These are phyloP conservation scores for Craterocephalus amniculus DNA, from an alignment of 2,797 vertebrate genomes.

Conservation along the genomic window DNA sequence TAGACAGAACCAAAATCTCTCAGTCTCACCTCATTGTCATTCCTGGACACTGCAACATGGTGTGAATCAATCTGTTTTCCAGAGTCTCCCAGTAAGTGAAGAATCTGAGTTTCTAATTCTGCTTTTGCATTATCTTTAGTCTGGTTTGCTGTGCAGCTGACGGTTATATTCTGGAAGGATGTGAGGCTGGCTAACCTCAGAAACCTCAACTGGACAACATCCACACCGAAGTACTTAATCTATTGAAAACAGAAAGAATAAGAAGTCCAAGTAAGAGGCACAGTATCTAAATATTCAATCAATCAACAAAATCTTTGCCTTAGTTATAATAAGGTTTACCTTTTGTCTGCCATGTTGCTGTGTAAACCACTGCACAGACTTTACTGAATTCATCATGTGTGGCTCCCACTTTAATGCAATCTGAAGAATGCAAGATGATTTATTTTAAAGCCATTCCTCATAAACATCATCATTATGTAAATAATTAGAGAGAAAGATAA, in stretches of 20 bases:
- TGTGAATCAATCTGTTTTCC: constrained; percentile 65
- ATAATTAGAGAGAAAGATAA: not conserved
- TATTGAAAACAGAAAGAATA: constrained; percentile 39
- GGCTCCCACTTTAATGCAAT: constrained; percentile 58
- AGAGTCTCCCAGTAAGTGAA: constrained; percentile 77
- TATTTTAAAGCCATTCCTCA: not conserved
- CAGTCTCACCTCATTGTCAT: constrained; percentile 68
- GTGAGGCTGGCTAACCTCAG: constrained; percentile 79
- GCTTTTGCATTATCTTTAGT: not conserved
- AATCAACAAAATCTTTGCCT: not conserved
- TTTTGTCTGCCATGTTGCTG: constrained; percentile 61
- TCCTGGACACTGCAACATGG: constrained; percentile 47
- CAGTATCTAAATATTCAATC: not conserved
- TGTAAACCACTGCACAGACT: constrained; percentile 60
- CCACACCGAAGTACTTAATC: constrained; percentile 75
- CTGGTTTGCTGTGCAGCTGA: constrained; percentile 56
- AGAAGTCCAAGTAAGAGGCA: not conserved
- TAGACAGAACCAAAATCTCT: not conserved
- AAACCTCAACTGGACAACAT: constrained; percentile 83
- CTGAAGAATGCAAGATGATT: constrained; percentile 50
- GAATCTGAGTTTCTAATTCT: constrained; percentile 15
- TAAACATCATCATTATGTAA: not conserved
- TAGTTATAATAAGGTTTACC: constrained; percentile 48
- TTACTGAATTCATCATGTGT: constrained; percentile 32
- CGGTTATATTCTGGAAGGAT: constrained; percentile 75